A percentile compares a stretch with the other conserved stretches of the same genome.
phyloP scores from a whole-genome alignment of 2,888 invertebrate species.

The Labia minor region DNA sequence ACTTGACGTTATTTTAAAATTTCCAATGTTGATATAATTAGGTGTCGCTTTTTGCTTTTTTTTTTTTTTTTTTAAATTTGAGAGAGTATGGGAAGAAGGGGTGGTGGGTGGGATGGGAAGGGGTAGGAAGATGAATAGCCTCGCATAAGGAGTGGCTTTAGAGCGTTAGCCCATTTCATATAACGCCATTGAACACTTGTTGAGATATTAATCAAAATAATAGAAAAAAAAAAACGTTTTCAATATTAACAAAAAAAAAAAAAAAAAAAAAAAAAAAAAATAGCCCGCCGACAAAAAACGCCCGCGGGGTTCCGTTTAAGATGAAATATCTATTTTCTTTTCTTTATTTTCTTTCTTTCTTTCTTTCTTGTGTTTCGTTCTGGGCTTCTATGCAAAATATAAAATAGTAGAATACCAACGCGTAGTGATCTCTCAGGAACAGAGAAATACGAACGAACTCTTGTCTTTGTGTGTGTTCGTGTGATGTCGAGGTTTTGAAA shows the following conservation, averaged over 20 bases:
- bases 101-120: no score
- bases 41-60: no score
- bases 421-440: background rate
- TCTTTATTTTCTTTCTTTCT: background rate
- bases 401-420: background rate
- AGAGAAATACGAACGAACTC: background rate
- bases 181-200: slow-evolving; percentile 13
- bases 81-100: no score
- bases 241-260: background rate
- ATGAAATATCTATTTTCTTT: slow-evolving; percentile 3
- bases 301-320: background rate
- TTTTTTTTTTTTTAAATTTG: no score
- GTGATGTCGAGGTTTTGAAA: background rate
- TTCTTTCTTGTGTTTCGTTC: no score
- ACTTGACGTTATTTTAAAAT: no score
- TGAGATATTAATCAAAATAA: slow-evolving; percentile 13
- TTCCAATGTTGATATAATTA: no score
- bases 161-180: background rate
- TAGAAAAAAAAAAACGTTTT: slow-evolving; percentile 5
- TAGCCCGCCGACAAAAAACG: background rate
- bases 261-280: background rate
- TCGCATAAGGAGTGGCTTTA: background rate
- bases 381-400: slow-evolving; percentile 5
- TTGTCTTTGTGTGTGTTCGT: background rate
- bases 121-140: background rate